Evolutionary conservation across 1,140 invertebrate genomes (phyloP).

Genomic region (Mya arenaria): DNA sequence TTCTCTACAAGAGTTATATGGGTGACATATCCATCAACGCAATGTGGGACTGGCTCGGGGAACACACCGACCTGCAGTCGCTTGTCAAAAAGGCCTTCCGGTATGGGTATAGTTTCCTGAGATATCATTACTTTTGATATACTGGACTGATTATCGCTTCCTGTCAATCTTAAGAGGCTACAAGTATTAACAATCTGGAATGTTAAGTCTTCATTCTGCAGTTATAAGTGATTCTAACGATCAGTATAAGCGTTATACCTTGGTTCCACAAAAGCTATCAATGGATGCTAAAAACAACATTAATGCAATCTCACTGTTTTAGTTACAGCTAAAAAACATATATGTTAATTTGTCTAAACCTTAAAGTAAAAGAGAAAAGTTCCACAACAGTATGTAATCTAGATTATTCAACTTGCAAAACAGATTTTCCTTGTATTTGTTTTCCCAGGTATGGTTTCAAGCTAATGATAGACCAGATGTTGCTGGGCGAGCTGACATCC

Average conservation of each 20-base stretch:
- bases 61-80: constrained; percentile 75
- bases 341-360: no score
- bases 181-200: background rate
- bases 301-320: no score
- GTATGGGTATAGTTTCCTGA: constrained; percentile 61
- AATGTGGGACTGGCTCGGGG: constrained; percentile 79
- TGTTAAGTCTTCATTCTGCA: background rate
- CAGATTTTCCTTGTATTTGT: no score
- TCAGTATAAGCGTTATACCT: background rate
- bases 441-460: constrained; percentile 82
- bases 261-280: no score
- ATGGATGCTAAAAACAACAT: no score
- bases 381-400: no score
- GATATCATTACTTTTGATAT: background rate
- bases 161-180: background rate
- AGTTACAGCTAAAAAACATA: no score
- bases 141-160: background rate
- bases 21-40: constrained; percentile 81
- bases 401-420: no score
- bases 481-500: constrained; percentile 78
- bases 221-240: background rate
- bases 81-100: constrained; percentile 80
- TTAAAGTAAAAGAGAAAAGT: no score
- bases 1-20: constrained; percentile 80
- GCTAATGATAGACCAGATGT: constrained; percentile 81